Percentiles rank a stretch among this genome's conserved stretches.
Conservation (phyloP, 2,113 vertebrate species). For the Cyphomyrus discorhynchus region DNA sequence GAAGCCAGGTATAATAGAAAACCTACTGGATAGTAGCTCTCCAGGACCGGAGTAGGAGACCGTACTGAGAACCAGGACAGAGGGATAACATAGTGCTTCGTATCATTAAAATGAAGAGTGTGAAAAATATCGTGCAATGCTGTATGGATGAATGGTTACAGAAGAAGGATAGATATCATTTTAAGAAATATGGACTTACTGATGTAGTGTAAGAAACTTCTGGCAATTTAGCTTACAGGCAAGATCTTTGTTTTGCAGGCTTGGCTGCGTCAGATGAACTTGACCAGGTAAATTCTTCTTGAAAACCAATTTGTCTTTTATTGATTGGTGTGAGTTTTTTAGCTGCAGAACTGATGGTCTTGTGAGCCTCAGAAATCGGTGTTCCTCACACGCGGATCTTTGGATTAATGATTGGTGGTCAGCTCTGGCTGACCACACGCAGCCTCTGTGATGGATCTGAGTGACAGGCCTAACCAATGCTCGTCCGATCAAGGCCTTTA, state of each 20-base stretch:
- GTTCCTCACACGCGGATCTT: background rate
- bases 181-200: background rate
- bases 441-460: background rate
- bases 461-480: background rate
- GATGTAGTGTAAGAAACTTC: background rate
- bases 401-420: background rate
- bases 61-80: background rate
- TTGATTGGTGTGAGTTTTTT: background rate
- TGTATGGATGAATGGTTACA: background rate
- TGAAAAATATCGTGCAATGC: background rate
- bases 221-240: background rate
- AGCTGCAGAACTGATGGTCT: background rate
- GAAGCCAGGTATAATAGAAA: background rate
- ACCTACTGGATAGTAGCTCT: background rate
- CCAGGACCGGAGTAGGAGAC: background rate
- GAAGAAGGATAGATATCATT: background rate
- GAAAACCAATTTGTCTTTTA: background rate
- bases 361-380: background rate
- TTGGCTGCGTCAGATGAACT: constrained; percentile 87
- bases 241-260: constrained; percentile 61
- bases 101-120: background rate
- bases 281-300: constrained; percentile 73
- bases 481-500: constrained; percentile 57
- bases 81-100: background rate
- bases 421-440: background rate